Base-by-base conservation (phyloP, 2,797 vertebrate species). In the Macropodus opercularis region DNA sequence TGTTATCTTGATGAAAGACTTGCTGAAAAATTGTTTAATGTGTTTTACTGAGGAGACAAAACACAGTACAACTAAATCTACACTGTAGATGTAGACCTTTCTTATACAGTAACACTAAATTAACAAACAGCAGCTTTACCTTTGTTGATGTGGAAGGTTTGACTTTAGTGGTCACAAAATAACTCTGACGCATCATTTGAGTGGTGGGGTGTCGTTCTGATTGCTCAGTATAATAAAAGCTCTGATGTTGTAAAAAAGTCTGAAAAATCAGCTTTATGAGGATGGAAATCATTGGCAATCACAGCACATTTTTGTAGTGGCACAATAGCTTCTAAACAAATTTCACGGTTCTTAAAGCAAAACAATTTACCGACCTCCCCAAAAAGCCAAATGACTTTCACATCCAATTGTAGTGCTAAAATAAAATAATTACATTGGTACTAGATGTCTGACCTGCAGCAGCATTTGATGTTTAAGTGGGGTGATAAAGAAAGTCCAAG, bases 31-130 rank as follows among this genome's bases (percentile, higher is more conserved):
- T 23, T 44, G 40, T 63, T 38, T 48, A 63, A 66, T 41, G 42
- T 62, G 39, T 48, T 54, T 34, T 5, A 51, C 29, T 48, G 32
- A 42, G 39, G 49, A 18, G n/a, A 38, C 31, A 41, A 64, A 69
- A 60, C n/a, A n/a, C n/a, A n/a, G n/a, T 44, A 35, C 31, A 48
- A 56, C 69, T 64, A 43, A 54, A 63, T 60, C 36, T 32, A 44
- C n/a, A 59, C 14, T 24, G 13, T 4, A 41, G 49, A 63, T 36
- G 49, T 10, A n/a, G 21, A 31, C 54, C 24, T 50, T 24, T 6
- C 31, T 29, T 29, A 42, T 69, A 64, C 54, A 9, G 49, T 54
- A 35, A 14, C 1, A 32, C 42, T 40, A 36, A 55, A 46, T 46
- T 5, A 19, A n/a, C n/a, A n/a, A n/a, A n/a, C n/a, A n/a, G n/a